Base-by-base conservation (phyloP, 2,888 invertebrate species). In the Amiota mariae region DNA sequence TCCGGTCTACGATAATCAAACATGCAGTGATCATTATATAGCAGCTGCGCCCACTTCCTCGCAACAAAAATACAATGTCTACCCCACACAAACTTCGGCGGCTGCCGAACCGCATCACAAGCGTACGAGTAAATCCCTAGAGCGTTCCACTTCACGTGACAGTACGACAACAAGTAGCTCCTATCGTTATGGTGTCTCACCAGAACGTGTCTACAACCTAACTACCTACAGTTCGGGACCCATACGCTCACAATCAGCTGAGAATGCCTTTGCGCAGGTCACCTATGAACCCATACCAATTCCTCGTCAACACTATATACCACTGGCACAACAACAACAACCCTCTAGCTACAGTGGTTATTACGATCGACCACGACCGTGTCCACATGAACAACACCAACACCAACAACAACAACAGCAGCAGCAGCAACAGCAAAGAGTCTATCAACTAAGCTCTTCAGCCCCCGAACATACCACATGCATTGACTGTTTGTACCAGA, bases 401-500 rank as follows among this genome's bases (percentile, higher is more conserved):
- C 48, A 56, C 48, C 70, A 76, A 75, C 73, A 81, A 77, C 64
- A 78, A 8, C 85, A 83, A 15, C 85, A 83, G 1, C 79, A 76
- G 74, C 64, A 78, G 8, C 85, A 83, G n/a, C 85, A 83, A 2
- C 79, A 76, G 74, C 75, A 81, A 71, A 73, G 78, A 48, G 47
- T 71, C 57, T 79, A 83, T 90, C 82, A 85, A 75, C 73, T 87
- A 18, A 88, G 88, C 79, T 87, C 88, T 12, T 88, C 88, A 56
- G 91, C 92, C 13, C 92, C 94, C 73, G 94, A 94, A 78, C 93
- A 93, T 74, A 93, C 94, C 66, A 94, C 94, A 46, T 94, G 94
- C 90, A 94, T 94, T 81, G 94, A 94, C 85, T 94, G 94, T 86
- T 92, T 94, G 89, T 92, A 94, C 61, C 93, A 94, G 74, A 91